Base-by-base conservation (phyloP, 92 coral and sea anemone species). In the Virgularia gustaviana region DNA sequence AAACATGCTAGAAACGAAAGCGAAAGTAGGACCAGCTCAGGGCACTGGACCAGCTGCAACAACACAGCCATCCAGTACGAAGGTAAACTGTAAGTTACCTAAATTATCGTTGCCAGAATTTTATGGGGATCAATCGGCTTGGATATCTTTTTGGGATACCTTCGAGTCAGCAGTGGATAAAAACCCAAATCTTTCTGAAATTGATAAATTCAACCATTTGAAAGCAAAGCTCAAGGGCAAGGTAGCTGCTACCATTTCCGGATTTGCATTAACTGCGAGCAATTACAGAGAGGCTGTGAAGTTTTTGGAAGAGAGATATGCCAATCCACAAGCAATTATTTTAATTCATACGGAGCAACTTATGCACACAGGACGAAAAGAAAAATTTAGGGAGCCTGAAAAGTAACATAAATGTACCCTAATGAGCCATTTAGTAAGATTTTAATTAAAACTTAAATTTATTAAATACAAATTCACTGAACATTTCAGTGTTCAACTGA, bases 131-230 rank as follows among this genome's bases (percentile, higher is more conserved):
- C 42, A 28, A 22, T 28, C 62, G 30, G 28, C 42, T 2, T 65
- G 42, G 42, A 65, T 37, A 18, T 65, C 59, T 35, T 65, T 65
- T 38, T 65, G 60, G 72, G 61, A 38, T 65, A 65, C 52, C 24
- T 65, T 65, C 49, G 72, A 65, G 36, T 37, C 9, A n/a, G 72
- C 59, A 20, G 72, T 65, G 28, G 29, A 65, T 39, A 65, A 22
- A 28, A 65, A 65, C 58, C 29, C 23, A 12, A 16, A 65, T 4
- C 72, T 37, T 19, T 34, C 28, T 18, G 31, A 31, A 45, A 25
- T 65, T 10, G 72, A 35, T 52, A 65, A 65, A 52, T 65, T 65
- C 15, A 65, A 65, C 57, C 39, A 41, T 25, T 13, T 63, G 57
- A 41, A 63, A 18, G 71, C 41, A 15, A 13, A 13, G 71, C 23